Base-by-base conservation (phyloP, 92 coral and sea anemone species). In the Actinernus sp. region DNA sequence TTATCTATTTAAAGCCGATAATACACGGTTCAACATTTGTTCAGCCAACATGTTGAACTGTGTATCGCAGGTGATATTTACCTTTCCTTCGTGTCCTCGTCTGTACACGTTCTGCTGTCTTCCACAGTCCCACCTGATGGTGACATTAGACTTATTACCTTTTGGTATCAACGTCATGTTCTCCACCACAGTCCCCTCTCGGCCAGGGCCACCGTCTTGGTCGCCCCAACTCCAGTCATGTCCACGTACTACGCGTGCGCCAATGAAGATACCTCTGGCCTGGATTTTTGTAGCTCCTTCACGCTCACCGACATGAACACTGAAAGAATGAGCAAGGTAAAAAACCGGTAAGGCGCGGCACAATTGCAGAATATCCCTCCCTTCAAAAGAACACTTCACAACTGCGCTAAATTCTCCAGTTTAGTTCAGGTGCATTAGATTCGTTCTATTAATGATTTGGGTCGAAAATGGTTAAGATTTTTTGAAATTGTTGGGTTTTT, bases 191-290 rank as follows among this genome's bases (percentile, higher is more conserved):
- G 52, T 63, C 9, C 88, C 93, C 25, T 68, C 79, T 22, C 45
- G 58, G 2, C 68, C 78, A 21, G 70, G 26, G 4, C 81, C 84
- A 3, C 77, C 81, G 56, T 81, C 88, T 40, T 76, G 75, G 33
- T 74, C 74, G 22, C 49, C 73, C 75, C 72, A 63, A 8, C 65
- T 37, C 88, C 93, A 87, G 50, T 81, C 88, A 3, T 68, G 65
- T n/a, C 85, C 93, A 5, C 93, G 79, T 9, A 47, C 40, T 0
- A 87, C 93, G 21, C 59, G 66, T 10, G 93, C 93, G 10, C 93
- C 85, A 28, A 62, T 29, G 21, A 87, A 81, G 22, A 82, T 51
- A 2, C 92, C 92, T 44, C 57, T 65, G 3, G 84, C 74, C 34
- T 67, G 73, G 17, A 74, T 22, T 43, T 87, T 87, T n/a, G 63